Base-by-base conservation (phyloP, 2,797 vertebrate species). In the Nannoperca obscura region DNA sequence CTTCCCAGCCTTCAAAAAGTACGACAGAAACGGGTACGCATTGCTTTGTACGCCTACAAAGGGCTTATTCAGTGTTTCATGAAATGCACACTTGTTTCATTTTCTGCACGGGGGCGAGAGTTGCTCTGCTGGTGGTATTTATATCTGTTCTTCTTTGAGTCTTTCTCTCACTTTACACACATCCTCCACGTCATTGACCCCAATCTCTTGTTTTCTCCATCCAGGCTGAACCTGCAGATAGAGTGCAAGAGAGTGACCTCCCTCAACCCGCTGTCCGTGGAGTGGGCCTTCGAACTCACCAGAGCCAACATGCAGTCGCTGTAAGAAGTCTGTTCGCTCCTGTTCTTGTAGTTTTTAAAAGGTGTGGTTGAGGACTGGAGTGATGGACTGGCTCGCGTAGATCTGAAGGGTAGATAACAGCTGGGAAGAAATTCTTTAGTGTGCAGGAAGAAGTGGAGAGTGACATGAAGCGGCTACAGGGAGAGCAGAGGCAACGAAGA, bases 1-100 rank as follows among this genome's bases (percentile, higher is more conserved):
- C 3, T 98, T 98, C 87, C 97, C 98, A 0, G 97, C 97, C 81
- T 99, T 99, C 89, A 98, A 97, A 92, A 98, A 98, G 71, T 99
- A 97, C 1, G 97, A 99, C 92, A 94, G 98, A 64, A 97, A 99
- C 1, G 97, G 97, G 98, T 99, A 95, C 65, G 97, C n/a, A 58
- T 60, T 1, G 11, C 46, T 77, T 78, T 47, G 19, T 67, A 36
- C 15, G 4, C 53, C 30, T 24, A 67, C 81, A 81, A 74, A 80
- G 36, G 49, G n/a, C 67, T 77, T 42, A 60, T 82, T 72, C 60
- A 71, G 14, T 5, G 1, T 68, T 46, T 24, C 50, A 74, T 79
- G 59, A 85, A 77, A 63, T 66, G 15, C 66, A 61, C 47, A 32
- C 36, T 76, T 77, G 76, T 78, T 71, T 59, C 1, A 11, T 69